Evolutionary conservation across 2,888 invertebrate genomes (phyloP).

Genomic region (Danaus chrysippus): DNA sequence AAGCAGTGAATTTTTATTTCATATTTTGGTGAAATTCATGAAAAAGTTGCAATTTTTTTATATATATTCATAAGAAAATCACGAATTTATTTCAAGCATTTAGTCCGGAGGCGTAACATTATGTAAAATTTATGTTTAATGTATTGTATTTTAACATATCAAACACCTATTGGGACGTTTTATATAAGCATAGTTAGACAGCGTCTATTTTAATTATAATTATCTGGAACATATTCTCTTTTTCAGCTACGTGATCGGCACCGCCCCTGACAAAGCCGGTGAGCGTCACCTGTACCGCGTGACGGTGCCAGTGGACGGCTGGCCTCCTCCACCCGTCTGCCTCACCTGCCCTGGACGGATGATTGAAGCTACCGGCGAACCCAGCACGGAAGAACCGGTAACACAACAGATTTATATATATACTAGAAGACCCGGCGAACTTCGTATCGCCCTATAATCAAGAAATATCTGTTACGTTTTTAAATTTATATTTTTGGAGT

Average conservation of each 20-base stretch:
- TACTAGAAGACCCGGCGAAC: too few relatives aligned
- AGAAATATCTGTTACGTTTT: too few relatives aligned
- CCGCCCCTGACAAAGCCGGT: constrained; percentile 88
- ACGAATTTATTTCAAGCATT: too few relatives aligned
- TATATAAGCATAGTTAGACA: constrained; percentile 49
- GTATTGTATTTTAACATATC: too few relatives aligned
- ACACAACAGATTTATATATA: background rate
- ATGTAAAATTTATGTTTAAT: constrained; percentile 76
- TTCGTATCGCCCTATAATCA: too few relatives aligned
- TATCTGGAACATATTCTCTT: background rate
- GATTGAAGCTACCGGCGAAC: constrained; percentile 41
- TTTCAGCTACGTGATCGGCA: constrained; percentile 86
- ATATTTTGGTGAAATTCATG: too few relatives aligned
- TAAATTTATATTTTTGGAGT: too few relatives aligned
- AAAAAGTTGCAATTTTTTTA: too few relatives aligned
- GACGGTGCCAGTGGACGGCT: constrained; percentile 53
- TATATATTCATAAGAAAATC: too few relatives aligned
- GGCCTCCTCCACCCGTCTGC: constrained; percentile 73
- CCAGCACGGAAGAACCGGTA: constrained; percentile 47
- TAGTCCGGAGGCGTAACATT: constrained; percentile 72
- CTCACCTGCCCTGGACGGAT: constrained; percentile 72
- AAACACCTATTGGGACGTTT: constrained; percentile 63
- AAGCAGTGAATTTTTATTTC: too few relatives aligned
- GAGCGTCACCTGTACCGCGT: constrained; percentile 90
- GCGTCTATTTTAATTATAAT: too few relatives aligned